Evolutionary conservation across 1,140 invertebrate genomes (phyloP), one percentile per base, ranked within the genome.

Genomic region (Papilio helenus): DNA sequence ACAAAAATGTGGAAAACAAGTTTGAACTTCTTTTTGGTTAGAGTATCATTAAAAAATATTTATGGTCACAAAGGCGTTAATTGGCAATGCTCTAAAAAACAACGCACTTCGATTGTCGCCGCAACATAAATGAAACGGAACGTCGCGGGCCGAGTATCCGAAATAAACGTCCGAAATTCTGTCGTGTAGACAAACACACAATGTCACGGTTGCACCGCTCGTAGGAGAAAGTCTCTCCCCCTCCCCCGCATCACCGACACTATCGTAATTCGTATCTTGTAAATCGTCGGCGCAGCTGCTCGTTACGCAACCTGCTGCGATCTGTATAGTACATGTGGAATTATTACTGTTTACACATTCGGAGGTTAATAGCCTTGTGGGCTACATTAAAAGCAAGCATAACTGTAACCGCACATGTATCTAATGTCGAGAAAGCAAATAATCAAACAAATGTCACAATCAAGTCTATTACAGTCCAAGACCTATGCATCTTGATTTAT

Each of bases 131-230:
- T 23, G 34, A 61, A 42, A 61, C 58, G 34, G n/a, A 77, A 23
- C n/a, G 55, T 34, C 55, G 39, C 51, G 51, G 18, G n/a, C 18
- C 51, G 51, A 46, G 55, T 42, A 20, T 23, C 29, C 46, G n/a
- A 76, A 76, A 55, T 49, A 76, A 76, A 49, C 58, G 55, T 61
- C 76, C 76, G 55, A 65, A 77, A 76, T 80, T 85, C 80, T 81
- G 78, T 80, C 80, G 81, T 76, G 76, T 82, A 82, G 79, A 79
- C 81, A 79, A 83, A 79, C 76, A 79, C 51, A 79, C 81, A 87
- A 86, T 86, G 85, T 87, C 88, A 87, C 81, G 81, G 84, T 77
- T 84, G 79, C 29, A 79, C 46, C 74, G 71, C 46, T 65, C 77
- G 72, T 72, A 76, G 80, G 84, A 87, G 85, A 87, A 87, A 87